Evolutionary conservation across 2,888 invertebrate species (phyloP).

Genomic region (Altica lythri): DNA sequence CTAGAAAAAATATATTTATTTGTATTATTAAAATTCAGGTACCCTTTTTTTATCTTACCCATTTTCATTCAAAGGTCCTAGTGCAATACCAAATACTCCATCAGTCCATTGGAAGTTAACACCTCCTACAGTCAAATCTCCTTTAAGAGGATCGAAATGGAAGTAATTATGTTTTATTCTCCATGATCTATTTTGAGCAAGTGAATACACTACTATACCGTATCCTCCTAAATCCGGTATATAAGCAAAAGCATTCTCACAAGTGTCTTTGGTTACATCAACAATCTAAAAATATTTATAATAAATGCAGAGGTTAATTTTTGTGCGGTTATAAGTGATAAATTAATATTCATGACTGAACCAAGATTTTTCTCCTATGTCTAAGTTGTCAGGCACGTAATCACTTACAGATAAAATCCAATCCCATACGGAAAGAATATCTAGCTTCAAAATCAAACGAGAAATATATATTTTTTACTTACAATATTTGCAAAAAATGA

Average conservation of each 20-base stretch:
- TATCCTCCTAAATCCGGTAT: constrained; percentile 77
- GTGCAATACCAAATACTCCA: constrained; percentile 76
- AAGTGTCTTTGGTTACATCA: constrained; percentile 70
- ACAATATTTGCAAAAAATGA: constrained; percentile 83
- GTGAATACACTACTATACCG: constrained; percentile 77
- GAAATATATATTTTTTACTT: constrained; percentile 54
- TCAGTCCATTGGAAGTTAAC: constrained; percentile 87
- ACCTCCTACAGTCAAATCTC: constrained; percentile 77
- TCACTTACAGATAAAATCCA: not conserved
- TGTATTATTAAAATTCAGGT: too few species aligned
- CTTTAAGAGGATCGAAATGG: constrained; percentile 79
- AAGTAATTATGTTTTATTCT: constrained; percentile 81
- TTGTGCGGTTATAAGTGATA: too few species aligned
- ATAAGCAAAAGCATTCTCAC: constrained; percentile 77
- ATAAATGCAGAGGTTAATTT: not conserved
- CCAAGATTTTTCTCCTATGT: too few species aligned
- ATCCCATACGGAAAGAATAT: not conserved
- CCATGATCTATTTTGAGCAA: constrained; percentile 76
- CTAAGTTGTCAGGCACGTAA: too few species aligned
- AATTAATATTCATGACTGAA: too few species aligned
- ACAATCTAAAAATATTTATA: constrained; percentile 62
- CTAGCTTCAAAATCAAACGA: not conserved
- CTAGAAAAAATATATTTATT: too few species aligned
- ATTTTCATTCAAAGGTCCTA: constrained; percentile 55
- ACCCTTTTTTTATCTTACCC: constrained; percentile 44